These are phyloP conservation scores for Eupithecia exiguata DNA, from an alignment of 2,888 invertebrate species.

Conservation along the genomic window DNA sequence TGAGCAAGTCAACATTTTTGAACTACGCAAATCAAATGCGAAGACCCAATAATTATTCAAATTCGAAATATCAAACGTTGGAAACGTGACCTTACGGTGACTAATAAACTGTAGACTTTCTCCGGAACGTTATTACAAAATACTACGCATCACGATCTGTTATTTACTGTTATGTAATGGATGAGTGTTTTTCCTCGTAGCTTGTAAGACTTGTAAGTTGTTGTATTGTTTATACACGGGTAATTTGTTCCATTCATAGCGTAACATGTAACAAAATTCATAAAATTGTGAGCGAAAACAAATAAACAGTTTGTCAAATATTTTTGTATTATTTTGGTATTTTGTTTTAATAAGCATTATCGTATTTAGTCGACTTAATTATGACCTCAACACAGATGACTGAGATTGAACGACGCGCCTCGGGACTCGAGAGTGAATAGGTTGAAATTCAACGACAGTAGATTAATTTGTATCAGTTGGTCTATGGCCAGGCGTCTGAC, in stretches of 20 bases:
- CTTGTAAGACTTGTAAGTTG: constrained; percentile 3
- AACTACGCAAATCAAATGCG: neutral
- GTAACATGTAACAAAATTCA: neutral
- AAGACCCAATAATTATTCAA: neutral
- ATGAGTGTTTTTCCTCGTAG: constrained; percentile 3
- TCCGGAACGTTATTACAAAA: constrained; percentile 57
- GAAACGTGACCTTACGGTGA: constrained; percentile 44
- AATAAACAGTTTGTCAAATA: neutral
- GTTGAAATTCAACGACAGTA: too few relatives aligned
- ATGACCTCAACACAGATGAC: too few relatives aligned
- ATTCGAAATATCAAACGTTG: neutral
- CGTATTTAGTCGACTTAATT: too few relatives aligned
- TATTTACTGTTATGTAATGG: constrained; percentile 6
- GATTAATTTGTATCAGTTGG: too few relatives aligned
- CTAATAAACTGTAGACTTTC: constrained; percentile 54
- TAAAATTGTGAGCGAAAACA: neutral
- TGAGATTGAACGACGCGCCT: too few relatives aligned
- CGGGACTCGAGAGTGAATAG: too few relatives aligned
- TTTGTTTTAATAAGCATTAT: too few relatives aligned
- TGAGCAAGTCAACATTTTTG: neutral
- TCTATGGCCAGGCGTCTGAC: too few relatives aligned
- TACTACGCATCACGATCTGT: constrained; percentile 38
- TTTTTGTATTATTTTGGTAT: too few relatives aligned
- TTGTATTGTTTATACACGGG: neutral
- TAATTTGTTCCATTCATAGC: constrained; percentile 8